phyloP scores from a whole-genome alignment of 2,113 vertebrate genomes.

The Smithornis capensis region DNA sequence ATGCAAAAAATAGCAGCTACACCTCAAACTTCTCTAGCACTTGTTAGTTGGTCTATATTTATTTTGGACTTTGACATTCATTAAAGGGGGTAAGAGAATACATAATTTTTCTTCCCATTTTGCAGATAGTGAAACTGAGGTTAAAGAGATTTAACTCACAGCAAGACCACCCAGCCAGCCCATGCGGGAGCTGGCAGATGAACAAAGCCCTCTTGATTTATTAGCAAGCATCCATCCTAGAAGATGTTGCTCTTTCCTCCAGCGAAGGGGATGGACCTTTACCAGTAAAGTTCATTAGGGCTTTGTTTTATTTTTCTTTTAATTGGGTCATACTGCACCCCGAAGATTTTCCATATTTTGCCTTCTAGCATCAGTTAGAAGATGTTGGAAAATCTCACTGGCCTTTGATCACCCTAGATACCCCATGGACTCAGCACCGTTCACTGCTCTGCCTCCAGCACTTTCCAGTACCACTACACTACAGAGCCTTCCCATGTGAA shows the following conservation, averaged over 20 bases:
- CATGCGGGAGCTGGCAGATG: conserved; percentile 36
- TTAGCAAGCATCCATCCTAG: conserved; percentile 17
- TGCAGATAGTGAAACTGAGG: background rate
- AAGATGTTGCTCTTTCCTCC: background rate
- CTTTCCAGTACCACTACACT: fast-evolving
- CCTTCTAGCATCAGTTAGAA: background rate
- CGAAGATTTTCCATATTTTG: background rate
- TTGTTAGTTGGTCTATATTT: background rate
- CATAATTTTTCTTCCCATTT: background rate
- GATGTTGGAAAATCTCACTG: background rate
- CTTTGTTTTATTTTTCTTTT: background rate
- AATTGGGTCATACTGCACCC: background rate
- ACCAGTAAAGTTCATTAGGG: background rate
- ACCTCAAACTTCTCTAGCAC: background rate
- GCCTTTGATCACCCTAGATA: background rate
- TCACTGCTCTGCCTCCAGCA: background rate
- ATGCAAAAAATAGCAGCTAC: background rate
- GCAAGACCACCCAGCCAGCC: conserved; percentile 47
- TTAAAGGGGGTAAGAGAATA: background rate
- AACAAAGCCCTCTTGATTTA: conserved; percentile 47
- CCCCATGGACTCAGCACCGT: fast-evolving
- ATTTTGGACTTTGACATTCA: background rate
- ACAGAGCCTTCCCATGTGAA: background rate
- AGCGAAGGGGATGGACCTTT: background rate
- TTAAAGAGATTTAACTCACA: background rate